phyloP scores from a whole-genome alignment of 2,113 vertebrate genomes.

The Pteronura brasiliensis region DNA sequence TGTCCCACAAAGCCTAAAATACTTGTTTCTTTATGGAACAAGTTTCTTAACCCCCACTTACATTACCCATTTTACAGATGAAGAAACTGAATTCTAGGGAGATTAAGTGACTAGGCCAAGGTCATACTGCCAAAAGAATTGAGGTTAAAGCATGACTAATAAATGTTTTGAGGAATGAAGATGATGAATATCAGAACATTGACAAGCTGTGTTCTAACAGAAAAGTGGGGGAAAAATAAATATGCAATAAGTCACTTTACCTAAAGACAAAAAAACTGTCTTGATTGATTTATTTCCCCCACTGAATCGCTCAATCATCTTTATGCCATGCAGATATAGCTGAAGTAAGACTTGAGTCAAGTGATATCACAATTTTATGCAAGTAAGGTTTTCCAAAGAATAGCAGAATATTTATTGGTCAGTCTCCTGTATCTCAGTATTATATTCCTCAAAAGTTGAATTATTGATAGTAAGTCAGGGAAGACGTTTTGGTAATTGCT shows the following conservation, averaged over 20 bases:
- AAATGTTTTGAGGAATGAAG: slow-evolving; percentile 1
- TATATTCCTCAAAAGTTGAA: slow-evolving; percentile 64
- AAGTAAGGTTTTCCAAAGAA: slow-evolving; percentile 22
- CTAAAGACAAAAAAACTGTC: background rate
- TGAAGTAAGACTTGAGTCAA: slow-evolving; percentile 34
- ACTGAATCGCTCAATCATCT: background rate
- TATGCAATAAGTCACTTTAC: background rate
- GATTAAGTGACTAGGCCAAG: background rate
- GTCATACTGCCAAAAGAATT: background rate
- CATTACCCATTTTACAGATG: background rate
- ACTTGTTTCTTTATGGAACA: background rate
- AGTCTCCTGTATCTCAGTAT: slow-evolving; percentile 19
- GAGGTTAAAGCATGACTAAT: background rate
- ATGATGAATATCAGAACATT: background rate
- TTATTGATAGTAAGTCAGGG: slow-evolving; percentile 63
- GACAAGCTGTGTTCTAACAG: slow-evolving; percentile 1
- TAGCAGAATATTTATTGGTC: slow-evolving; percentile 24
- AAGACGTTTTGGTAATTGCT: slow-evolving; percentile 66
- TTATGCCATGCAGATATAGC: background rate
- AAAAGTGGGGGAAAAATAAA: background rate
- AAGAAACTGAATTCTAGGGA: background rate
- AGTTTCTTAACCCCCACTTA: background rate
- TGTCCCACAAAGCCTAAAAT: background rate
- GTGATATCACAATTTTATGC: slow-evolving; percentile 4
- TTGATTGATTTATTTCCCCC: background rate